phyloP scores from a whole-genome alignment of 2,888 invertebrate species.

The Julus scandinavius region DNA sequence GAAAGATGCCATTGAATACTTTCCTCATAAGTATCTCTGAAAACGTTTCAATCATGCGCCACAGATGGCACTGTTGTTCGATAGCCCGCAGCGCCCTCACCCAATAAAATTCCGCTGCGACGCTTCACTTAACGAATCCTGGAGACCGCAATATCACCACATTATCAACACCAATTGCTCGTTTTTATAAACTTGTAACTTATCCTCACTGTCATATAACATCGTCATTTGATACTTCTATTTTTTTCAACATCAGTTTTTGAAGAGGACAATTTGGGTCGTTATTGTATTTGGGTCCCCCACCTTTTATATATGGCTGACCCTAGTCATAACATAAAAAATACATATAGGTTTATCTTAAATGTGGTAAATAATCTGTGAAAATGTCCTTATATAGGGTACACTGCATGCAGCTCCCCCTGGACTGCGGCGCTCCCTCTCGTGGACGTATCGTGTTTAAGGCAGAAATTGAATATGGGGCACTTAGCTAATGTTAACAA shows the following conservation, averaged over 20 bases:
- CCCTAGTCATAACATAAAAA: not conserved
- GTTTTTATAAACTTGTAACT: not conserved
- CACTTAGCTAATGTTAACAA: not conserved
- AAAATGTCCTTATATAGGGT: not conserved
- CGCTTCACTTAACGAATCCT: too few species aligned
- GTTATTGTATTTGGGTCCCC: not conserved
- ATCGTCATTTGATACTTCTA: not conserved
- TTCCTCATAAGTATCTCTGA: too few species aligned
- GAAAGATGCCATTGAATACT: too few species aligned
- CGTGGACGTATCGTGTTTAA: not conserved
- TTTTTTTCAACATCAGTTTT: too few species aligned
- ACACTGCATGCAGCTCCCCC: not conserved
- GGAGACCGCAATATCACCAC: too few species aligned
- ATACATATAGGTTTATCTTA: not conserved
- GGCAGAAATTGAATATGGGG: not conserved
- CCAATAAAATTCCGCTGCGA: too few species aligned
- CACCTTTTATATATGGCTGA: not conserved
- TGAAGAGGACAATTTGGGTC: not conserved
- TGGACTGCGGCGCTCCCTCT: not conserved
- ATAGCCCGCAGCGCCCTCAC: too few species aligned
- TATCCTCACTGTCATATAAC: not conserved
- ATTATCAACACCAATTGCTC: too few species aligned
- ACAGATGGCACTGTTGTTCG: too few species aligned
- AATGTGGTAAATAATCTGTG: not conserved
- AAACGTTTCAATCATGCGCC: too few species aligned